Conservation (phyloP, 2,113 vertebrate genomes). For the Psettodes erumei region DNA sequence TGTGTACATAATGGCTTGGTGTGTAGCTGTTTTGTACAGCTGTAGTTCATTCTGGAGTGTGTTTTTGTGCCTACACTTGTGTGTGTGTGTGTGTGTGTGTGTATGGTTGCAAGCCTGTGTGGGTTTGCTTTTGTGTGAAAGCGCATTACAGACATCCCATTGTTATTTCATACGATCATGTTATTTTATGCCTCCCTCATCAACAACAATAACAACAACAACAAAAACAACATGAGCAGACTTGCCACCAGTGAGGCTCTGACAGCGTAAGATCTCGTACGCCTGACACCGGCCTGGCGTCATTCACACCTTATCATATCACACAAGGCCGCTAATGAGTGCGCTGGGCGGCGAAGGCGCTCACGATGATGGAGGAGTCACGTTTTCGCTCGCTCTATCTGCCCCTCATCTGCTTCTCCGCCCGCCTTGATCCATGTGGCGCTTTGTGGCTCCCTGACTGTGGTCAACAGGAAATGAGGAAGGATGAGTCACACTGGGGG, state of each 20-base stretch:
- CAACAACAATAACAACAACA: constrained; percentile 37
- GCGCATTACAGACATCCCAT: constrained; percentile 24
- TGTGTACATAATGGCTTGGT: background rate
- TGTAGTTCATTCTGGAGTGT: background rate
- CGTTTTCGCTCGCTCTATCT: constrained; percentile 26
- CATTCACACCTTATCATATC: constrained; percentile 61
- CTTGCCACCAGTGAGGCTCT: constrained; percentile 31
- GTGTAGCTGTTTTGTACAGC: background rate
- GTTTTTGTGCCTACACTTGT: background rate
- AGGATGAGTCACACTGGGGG: constrained; percentile 61
- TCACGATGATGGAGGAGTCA: constrained; percentile 35
- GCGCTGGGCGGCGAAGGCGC: background rate
- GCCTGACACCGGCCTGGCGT: constrained; percentile 39
- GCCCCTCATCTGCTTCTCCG: constrained; percentile 39
- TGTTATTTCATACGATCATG: constrained; percentile 46
- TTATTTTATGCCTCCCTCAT: background rate
- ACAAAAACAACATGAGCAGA: constrained; percentile 41
- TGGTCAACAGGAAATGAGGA: constrained; percentile 73
- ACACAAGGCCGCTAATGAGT: constrained; percentile 47
- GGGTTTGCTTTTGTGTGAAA: constrained; percentile 13
- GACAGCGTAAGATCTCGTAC: constrained; percentile 48
- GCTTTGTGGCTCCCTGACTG: constrained; percentile 39
- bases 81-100: background rate
- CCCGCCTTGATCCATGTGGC: background rate
- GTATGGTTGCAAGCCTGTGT: background rate